Base-by-base conservation (phyloP, 2,888 invertebrate genomes). In the Tribolium freemani region DNA sequence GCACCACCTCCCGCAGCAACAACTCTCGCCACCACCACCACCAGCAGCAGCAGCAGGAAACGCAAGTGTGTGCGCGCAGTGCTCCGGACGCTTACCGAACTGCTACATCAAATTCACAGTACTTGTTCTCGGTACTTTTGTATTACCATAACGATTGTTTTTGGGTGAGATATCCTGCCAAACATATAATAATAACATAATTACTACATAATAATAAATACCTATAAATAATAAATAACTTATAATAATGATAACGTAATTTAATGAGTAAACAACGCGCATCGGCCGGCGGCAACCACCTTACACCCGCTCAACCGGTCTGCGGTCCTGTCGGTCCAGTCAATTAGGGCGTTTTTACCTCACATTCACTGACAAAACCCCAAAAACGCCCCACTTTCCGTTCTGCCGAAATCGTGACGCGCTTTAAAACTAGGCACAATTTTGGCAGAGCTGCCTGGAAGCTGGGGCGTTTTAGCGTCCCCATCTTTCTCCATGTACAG, bases 151-250 rank as follows among this genome's bases (percentile, higher is more conserved):
- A 82, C 85, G 84, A 84, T 85, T 85, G 85, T 85, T 86, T 85
- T 86, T 86, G 86, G 86, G 86, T 86, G 86, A 86, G 86, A 85
- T 86, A 86, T 85, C 85, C 86, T 86, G 86, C 86, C 86, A 86
- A 86, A 86, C 83, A 84, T 81, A 83, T 82, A 77, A 75, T 77
- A 76, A 78, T 72, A 82, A 81, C 79, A 80, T 83, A 83, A 82
- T 82, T 82, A 82, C 78, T 81, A 83, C 80, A 80, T 79, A 79
- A 76, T 74, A 74, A 76, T 74, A 74, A 81, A 79, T 81, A 82
- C 82, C 79, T 81, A 82, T 80, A 79, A 80, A 79, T 81, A 81
- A 78, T 76, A 77, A 79, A 77, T 79, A 79, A 80, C 75, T 80
- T 79, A 79, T 79, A 82, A 83, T 75, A 76, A 72, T 75, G 73